Evolutionary conservation across 92 coral and sea anemone species (phyloP), one percentile per base, ranked within the genome.

Genomic region (Hydrozoanthus gracilis): DNA sequence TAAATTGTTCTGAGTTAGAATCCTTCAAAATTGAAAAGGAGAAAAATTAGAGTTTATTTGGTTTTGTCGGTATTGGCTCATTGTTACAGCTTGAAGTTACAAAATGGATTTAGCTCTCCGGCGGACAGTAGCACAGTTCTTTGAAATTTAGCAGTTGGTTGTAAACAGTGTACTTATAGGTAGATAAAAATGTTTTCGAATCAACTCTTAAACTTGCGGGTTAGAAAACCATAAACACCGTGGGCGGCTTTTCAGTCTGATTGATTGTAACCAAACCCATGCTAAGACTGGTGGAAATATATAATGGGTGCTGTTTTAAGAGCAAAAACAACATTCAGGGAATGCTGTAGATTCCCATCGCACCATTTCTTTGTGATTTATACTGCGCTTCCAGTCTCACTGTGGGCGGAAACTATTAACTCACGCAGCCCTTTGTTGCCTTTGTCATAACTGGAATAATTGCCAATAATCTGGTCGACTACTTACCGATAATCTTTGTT

Each of bases 291-390:
- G 18, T 3, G 48, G 44, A 68, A 39, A 0, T 2, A 4, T 64
- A 17, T 68, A 48, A 68, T 68, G 73, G 73, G 44, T 44, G 69
- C 52, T 46, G 52, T 60, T 78, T 58, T 16, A 9, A 45, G 44
- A 61, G 52, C 54, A 35, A 78, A 35, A 58, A 61, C 44, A 56
- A 46, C 71, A 78, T 78, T 78, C 83, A 78, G 20, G 44, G 17
- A 39, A 79, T 79, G 48, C 12, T 61, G 13, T 7, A 68, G 14
- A 68, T 68, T 35, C 47, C 44, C 73, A 7, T 4, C 64, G 12
- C 16, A 58, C 64, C 64, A 27, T 27, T 27, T 27, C 39, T 27
- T 27, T 27, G 2, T 27, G 39, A 27, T 27, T 27, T 27, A 27
- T 27, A 27, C 39, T 27, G 39, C 2, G 39, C 64, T 11, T 58